Evolutionary conservation across 37 sponge, comb jelly and placozoan genomes (phyloP).

Genomic region (Chondrosia reniformis): DNA sequence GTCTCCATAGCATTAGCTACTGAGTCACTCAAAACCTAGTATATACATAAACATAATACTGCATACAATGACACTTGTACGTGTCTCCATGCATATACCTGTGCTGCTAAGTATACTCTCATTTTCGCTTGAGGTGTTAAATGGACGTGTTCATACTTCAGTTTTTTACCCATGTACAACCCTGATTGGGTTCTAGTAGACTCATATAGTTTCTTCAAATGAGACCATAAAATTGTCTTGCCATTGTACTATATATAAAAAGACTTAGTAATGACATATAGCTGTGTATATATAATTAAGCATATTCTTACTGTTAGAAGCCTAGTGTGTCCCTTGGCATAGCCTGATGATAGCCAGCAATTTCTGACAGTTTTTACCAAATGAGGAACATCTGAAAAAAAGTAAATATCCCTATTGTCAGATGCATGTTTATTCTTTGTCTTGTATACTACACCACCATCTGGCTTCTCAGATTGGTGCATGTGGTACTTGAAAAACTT

Average conservation of each 20-base stretch:
- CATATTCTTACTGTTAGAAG: not conserved
- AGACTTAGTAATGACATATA: not conserved
- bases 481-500: constrained; percentile 8
- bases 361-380: not conserved
- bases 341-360: constrained; percentile 5
- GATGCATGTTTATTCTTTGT: not conserved
- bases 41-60: not conserved
- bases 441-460: constrained; percentile 6
- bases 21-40: not conserved
- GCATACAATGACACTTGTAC: not conserved
- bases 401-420: constrained; percentile 4
- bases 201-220: not conserved
- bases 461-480: not conserved
- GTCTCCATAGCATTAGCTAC: constrained; percentile 4
- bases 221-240: not conserved
- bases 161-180: not conserved
- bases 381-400: constrained; percentile 12
- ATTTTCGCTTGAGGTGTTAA: not conserved
- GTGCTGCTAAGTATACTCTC: constrained; percentile 15
- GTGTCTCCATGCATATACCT: not conserved
- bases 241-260: not conserved
- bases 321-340: not conserved
- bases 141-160: not conserved
- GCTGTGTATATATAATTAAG: not conserved
- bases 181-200: not conserved